phyloP scores from a whole-genome alignment of 2,888 invertebrate genomes.

The Lasioglossum oenotherae region DNA sequence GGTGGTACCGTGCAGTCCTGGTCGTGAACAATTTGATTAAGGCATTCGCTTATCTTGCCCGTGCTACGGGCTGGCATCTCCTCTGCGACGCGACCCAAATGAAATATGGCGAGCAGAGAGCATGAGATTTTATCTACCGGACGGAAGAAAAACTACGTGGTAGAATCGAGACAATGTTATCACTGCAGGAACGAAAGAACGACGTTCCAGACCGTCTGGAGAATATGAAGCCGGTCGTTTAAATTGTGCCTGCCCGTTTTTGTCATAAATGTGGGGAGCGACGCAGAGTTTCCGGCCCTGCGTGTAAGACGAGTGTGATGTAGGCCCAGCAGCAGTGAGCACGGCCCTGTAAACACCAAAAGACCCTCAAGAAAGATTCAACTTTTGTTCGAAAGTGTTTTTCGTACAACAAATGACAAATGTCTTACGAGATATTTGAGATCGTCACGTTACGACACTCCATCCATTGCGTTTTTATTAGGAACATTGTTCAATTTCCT shows the following conservation, averaged over 20 bases:
- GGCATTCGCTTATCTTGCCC: constrained; percentile 30
- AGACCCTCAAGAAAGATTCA: no score
- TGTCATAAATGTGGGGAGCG: not conserved
- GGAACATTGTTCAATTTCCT: no score
- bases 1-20: not conserved
- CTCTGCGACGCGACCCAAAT: constrained; percentile 29
- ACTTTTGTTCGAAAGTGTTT: no score
- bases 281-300: no score
- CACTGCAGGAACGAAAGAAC: constrained; percentile 40
- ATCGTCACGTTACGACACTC: no score
- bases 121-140: constrained; percentile 48
- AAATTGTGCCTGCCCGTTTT: not conserved
- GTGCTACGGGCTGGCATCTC: constrained; percentile 23
- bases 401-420: no score
- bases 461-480: no score
- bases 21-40: constrained; percentile 45
- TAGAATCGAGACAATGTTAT: constrained; percentile 52
- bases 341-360: no score
- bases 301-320: no score
- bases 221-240: not conserved
- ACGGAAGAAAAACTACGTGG: constrained; percentile 1
- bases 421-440: no score
- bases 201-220: constrained; percentile 22
- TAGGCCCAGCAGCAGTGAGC: no score
- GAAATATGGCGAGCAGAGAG: constrained; percentile 39